Conservation (phyloP, 1,140 invertebrate species). For the Parapsyche elsis region DNA sequence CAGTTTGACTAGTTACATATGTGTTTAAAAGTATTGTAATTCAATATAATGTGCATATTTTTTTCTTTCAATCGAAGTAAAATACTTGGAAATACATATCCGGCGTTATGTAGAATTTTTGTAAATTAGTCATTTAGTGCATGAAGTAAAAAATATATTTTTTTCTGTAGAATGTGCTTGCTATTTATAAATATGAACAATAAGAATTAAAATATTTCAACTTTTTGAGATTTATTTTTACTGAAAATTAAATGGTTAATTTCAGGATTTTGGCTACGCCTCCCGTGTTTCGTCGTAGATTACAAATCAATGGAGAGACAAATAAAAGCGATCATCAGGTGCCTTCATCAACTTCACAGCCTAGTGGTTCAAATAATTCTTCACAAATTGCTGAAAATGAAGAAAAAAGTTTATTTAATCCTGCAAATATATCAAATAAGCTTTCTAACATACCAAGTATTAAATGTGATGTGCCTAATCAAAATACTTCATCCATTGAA, state of each 20-base stretch:
- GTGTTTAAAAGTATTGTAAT: too few species aligned
- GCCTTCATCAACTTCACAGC: not conserved
- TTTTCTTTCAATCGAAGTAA: too few species aligned
- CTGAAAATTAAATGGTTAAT: not conserved
- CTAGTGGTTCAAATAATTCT: constrained; percentile 14
- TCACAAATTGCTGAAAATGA: not conserved
- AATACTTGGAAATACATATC: too few species aligned
- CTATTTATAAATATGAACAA: too few species aligned
- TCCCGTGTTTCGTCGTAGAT: constrained; percentile 36
- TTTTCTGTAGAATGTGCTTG: too few species aligned
- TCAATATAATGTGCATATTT: too few species aligned
- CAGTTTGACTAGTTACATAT: too few species aligned
- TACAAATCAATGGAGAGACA: constrained; percentile 10
- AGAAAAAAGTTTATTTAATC: not conserved
- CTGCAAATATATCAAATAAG: not conserved
- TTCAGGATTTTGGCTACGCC: constrained; percentile 29
- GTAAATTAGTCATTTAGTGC: too few species aligned
- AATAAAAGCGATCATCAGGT: not conserved
- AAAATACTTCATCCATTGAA: not conserved
- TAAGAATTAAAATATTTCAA: too few species aligned
- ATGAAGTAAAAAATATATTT: too few species aligned
- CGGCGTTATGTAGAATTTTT: too few species aligned
- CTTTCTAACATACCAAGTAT: not conserved
- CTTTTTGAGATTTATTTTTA: too few species aligned
- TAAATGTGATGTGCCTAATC: constrained; percentile 6